Evolutionary conservation across 2,888 invertebrate genomes (phyloP), one percentile per base, ranked within the genome.

Genomic region (Tridacna gigas): DNA sequence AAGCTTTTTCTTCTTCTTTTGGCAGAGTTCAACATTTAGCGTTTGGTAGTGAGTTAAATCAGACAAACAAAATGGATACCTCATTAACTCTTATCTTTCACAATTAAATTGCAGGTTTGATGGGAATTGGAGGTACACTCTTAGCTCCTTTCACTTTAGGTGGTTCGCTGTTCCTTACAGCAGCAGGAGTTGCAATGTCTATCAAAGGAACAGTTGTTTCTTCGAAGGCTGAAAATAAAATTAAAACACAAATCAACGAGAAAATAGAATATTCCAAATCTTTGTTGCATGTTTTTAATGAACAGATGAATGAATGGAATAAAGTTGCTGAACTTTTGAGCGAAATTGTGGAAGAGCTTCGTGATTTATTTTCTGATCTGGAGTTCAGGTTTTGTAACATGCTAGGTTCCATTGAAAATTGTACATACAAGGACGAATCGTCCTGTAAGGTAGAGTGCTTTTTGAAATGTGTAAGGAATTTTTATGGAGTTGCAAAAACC

Each of bases 401-500:
- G 67, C n/a, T 67, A 18, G 15, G 45, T 5, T 67, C 67, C 18
- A 28, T 67, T 67, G 67, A 67, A 28, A 45, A 67, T 67, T 15
- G 13, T 45, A 67, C 15, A 45, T 45, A 45, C n/a, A 45, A 45
- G 5, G 67, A 67, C 45, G 45, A 45, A 9, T 67, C 67, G 20
- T 45, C 45, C n/a, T 67, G 45, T 18, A 20, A 45, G 45, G 45
- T 45, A 11, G 67, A 45, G 45, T 67, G 67, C 45, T 7, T 45
- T 45, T n/a, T 67, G n/a, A 67, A 67, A 67, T 67, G 67, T 45
- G 13, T 67, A 20, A 20, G 20, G 4, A 67, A 37, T n/a, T 67
- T 67, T 37, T 67, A 67, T 67, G 67, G 67, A n/a, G 67, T 67
- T 7, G 67, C 67, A 15, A 67, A 45, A 67, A 37, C 37, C 15